Base-by-base conservation (phyloP, 2,888 invertebrate genomes). In the Petrolisthes cinctipes region DNA sequence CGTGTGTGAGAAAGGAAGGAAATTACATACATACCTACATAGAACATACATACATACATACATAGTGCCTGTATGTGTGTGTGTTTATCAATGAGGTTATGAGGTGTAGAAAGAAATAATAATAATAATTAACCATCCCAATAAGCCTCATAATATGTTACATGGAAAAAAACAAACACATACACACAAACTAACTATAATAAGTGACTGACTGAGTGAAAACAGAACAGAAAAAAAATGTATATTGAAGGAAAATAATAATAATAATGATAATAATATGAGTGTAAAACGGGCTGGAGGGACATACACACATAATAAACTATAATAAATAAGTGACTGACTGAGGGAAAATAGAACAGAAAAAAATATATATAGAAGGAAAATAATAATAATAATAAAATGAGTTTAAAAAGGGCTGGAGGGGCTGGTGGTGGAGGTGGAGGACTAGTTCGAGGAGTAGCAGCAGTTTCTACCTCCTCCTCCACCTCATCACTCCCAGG, bases 341-440 rank as follows among this genome's bases (percentile, higher is more conserved):
- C 3, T n/a, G 71, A n/a, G 71, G 1, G 20, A 14, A 61, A 14
- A 61, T 4, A 61, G 1, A 61, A 17, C 4, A 17, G 9, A 61
- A 17, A 14, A 17, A 9, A 61, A 14, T 14, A 61, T 61, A 71
- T 1, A 71, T 4, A n/a, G 71, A n/a, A n/a, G 20, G 20, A 71
- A 7, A 71, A 20, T 14, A 20, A n/a, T n/a, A 71, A n/a, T n/a
- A 87, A 83, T 83, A 71, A n/a, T n/a, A 87, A 83, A 81, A 81
- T 83, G 5, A 88, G 87, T 51, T 20, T 88, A 17, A 88, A 88
- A 61, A 54, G 87, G 66, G 66, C 80, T 57, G 80, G 53, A 14
- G 81, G 37, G 5, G 57, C 86, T 4, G 57, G 68, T 23, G 56
- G 83, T 9, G 37, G 23, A 53, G n/a, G 85, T 61, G 71, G 68